Evolutionary conservation across 2,888 invertebrate species (phyloP), one percentile per base, ranked within the genome.

Genomic region (Xestoiulus laeticollis): DNA sequence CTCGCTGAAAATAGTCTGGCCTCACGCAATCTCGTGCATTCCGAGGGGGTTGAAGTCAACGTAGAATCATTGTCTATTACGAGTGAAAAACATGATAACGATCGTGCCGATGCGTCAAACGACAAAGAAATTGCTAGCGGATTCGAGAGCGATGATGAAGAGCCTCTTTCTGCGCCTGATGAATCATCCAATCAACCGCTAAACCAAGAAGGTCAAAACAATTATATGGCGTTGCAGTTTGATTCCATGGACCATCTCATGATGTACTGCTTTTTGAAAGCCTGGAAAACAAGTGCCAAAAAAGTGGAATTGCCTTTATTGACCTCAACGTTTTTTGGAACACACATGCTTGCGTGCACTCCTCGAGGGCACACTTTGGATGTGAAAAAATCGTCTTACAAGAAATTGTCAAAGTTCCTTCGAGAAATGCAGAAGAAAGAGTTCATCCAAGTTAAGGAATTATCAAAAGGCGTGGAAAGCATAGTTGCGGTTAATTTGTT

Each of bases 321-420:
- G 87, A 95, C 96, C 0, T 97, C 96, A 89, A 95, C 95, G 89
- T 95, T 98, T 89, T 97, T 95, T 91, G 95, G 95, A 92, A 93
- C 93, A 90, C 94, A 95, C 90, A 93, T 96, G 90, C 92, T 95
- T 89, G 93, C 94, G 88, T 94, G 22, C 85, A 95, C 97, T 90
- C 96, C 96, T 0, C 91, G 94, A n/a, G 94, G 94, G 3, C 92
- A 93, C 85, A 93, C 93, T 22, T 92, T 98, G 59, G 97, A 98
- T 91, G 94, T 98, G 0, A 98, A 98, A 91, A 97, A 97, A 91
- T 96, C 97, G 0, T 95, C 95, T 16, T 96, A 95, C 91, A 98
- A 98, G 93, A 98, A 98, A 92, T 92, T 98, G 87, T 95, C 96
- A 19, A 95, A 95, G 89, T 98, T 98, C 91, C 92, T 98, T 43